Conservation (phyloP, 2,888 invertebrate genomes). For the Chironomus tentans region DNA sequence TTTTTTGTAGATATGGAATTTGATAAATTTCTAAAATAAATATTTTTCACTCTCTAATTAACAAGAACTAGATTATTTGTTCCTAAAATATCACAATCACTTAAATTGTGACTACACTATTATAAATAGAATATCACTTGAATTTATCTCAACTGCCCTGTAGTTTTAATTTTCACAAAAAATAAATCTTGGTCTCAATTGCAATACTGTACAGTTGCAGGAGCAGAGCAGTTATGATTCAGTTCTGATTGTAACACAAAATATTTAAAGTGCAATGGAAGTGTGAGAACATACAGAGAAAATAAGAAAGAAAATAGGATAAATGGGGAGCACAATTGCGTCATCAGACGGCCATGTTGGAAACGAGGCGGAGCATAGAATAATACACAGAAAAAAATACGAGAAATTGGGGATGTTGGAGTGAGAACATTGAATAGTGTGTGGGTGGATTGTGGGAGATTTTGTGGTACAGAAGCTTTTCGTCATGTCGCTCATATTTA, state of each 20-base stretch:
- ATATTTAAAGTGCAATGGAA: slow-evolving; percentile 13
- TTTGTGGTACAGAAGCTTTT: slow-evolving; percentile 19
- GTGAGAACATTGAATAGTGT: too few relatives aligned
- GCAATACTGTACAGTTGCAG: not conserved
- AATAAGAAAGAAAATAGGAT: not conserved
- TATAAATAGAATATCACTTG: not conserved
- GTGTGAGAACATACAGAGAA: too few relatives aligned
- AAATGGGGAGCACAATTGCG: slow-evolving; percentile 23
- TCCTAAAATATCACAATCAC: not conserved
- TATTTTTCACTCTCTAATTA: not conserved
- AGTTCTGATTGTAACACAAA: not conserved
- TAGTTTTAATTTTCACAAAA: not conserved
- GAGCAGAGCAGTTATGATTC: slow-evolving; percentile 19
- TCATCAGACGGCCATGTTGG: slow-evolving; percentile 22
- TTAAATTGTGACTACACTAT: not conserved
- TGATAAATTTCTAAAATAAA: not conserved
- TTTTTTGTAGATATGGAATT: not conserved
- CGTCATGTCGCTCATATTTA: not conserved
- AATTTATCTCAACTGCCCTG: not conserved
- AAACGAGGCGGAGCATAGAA: slow-evolving; percentile 22
- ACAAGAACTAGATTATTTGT: not conserved
- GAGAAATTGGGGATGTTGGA: not conserved
- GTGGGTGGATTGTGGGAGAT: slow-evolving; percentile 6
- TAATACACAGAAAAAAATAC: not conserved
- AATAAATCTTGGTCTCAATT: too few relatives aligned